Evolutionary conservation across 1,140 invertebrate genomes (phyloP).

Genomic region (Trichonephila clavata): DNA sequence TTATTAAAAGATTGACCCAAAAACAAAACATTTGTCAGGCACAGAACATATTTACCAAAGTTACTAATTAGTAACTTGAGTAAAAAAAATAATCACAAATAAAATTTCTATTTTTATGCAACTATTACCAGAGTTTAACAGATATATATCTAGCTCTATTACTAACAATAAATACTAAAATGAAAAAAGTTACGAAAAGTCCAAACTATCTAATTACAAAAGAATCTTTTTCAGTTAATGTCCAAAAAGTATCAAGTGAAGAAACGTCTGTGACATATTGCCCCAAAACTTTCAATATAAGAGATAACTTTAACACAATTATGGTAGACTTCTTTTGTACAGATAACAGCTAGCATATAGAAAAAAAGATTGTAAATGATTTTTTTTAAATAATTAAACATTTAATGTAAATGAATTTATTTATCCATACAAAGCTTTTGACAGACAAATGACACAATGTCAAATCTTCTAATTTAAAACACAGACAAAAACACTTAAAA

Average conservation of each 20-base stretch:
- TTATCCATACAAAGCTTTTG: too few species aligned
- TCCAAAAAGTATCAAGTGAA: neutral
- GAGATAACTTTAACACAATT: neutral
- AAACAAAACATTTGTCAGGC: conserved; percentile 22
- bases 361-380: too few species aligned
- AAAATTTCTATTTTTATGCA: conserved; percentile 19
- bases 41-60: conserved; percentile 5
- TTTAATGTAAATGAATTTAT: too few species aligned
- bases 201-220: neutral
- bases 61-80: conserved; percentile 2
- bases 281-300: neutral
- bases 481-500: too few species aligned
- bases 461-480: too few species aligned
- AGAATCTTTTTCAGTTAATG: neutral
- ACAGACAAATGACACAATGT: too few species aligned
- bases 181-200: conserved; percentile 23
- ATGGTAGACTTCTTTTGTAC: neutral
- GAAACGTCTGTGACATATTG: neutral
- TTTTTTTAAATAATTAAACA: too few species aligned
- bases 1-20: conserved; percentile 13
- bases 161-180: conserved; percentile 75
- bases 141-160: conserved; percentile 49
- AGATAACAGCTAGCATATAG: too few species aligned
- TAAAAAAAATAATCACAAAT: conserved; percentile 32
- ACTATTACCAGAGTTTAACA: conserved; percentile 47